Base-by-base conservation (phyloP, 2,113 vertebrate species). In the Bambusicola thoracicus region DNA sequence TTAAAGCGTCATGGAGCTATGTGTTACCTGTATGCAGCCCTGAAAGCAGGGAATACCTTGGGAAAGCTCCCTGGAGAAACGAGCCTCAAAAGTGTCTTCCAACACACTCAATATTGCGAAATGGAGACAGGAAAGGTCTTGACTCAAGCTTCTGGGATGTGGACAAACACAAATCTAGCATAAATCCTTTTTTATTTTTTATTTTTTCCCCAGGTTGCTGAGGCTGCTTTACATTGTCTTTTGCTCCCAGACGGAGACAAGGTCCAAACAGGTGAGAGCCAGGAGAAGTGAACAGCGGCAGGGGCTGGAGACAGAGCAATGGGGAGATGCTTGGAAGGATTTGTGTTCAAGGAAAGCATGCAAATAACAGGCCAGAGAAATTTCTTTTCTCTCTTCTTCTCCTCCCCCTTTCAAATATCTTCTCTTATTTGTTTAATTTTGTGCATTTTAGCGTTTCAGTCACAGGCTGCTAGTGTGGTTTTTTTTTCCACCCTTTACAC, bases 401-500 rank as follows among this genome's bases (percentile, higher is more conserved):
- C n/a, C 29, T 61, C 36, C 32, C 13, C 67, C 18, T 83, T 87
- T 87, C 68, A 88, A 61, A 29, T 58, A 78, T 29, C 0, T 0
- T 53, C 66, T 88, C 85, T 90, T 94, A 63, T 81, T 93, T 85
- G 16, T 86, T 84, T 92, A 34, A 30, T 91, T 90, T 76, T 21
- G 49, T 84, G 20, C 21, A 61, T 75, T 93, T 90, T 65, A 62
- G 9, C 2, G 2, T 41, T 62, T 68, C 62, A 85, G 56, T 67
- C 36, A 15, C 40, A 0, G 41, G 17, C 38, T 83, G 81, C 48
- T 55, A 10, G 1, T 2, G 4, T 58, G 90, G 90, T 46, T 46
- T 24, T 13, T 43, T 88, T 41, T 93, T 85, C 68, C 40, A 84
- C 58, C 90, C 88, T 88, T 94, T 81, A 65, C 81, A 91, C 59